Conservation (phyloP, 2,797 vertebrate genomes). For the Pempheris klunzingeri region DNA sequence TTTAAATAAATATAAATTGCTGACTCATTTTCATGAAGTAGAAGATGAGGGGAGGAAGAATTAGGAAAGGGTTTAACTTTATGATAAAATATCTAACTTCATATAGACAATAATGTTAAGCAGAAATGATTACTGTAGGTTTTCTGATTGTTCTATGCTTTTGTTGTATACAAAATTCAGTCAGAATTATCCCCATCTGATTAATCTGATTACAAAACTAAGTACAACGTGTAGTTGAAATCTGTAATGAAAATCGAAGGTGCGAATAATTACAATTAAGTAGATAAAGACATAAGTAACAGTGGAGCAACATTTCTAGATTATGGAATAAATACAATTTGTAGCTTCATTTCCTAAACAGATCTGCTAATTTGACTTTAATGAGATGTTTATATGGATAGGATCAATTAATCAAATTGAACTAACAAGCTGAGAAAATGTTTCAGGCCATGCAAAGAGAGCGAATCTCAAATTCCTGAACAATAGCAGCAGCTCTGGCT, state of each 20-base stretch:
- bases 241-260: background rate
- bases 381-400: background rate
- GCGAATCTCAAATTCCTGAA: background rate
- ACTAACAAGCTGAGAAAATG: background rate
- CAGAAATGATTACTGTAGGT: background rate
- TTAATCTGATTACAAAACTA: background rate
- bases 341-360: conserved; percentile 1
- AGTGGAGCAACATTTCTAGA: background rate
- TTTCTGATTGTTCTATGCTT: conserved; percentile 8
- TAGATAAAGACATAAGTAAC: background rate
- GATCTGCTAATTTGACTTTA: conserved; percentile 20
- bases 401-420: conserved; percentile 28
- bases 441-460: background rate
- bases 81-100: background rate
- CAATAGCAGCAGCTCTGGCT: conserved; percentile 1
- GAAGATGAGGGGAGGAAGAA: background rate
- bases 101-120: background rate
- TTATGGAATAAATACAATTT: background rate
- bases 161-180: background rate
- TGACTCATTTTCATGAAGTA: conserved; percentile 4
- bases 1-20: background rate
- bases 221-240: background rate
- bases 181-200: background rate
- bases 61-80: background rate
- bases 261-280: conserved; percentile 8